Evolutionary conservation across 1,140 invertebrate species (phyloP), one percentile per base, ranked within the genome.

Genomic region (Callitettix versicolor): DNA sequence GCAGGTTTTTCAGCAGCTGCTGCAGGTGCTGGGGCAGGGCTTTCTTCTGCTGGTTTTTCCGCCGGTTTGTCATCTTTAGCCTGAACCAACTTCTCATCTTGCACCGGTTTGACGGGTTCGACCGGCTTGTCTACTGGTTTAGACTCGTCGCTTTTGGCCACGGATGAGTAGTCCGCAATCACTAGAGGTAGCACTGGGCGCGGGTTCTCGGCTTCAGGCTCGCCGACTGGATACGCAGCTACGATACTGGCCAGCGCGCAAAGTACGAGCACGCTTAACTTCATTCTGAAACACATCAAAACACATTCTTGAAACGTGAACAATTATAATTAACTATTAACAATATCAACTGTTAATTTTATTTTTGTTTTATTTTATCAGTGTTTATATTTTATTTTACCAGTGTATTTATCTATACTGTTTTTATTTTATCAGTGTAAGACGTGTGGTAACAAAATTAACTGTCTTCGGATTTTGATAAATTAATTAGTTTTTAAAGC

Each of bases 221-320:
- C 58, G 9, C 49, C 49, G 1, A 56, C 55, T 1, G 47, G 69
- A 49, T 67, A 68, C 1, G 69, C 63, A 44, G 68, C 60, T 9
- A 62, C 63, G 12, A 64, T 60, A 21, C 61, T 69, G 24, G 66
- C 57, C 36, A 72, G 42, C 22, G 68, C 55, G 21, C 63, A 46
- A 18, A 67, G 46, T 44, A 66, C 57, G 33, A 69, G 38, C 36
- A 70, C 47, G 14, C 67, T 53, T 9, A 30, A 30, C 62, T 71
- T 72, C 71, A 72, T 72, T 64, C 68, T 69, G 63, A 40, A 67
- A 68, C 11, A 62, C 3, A n/a, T n/a, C n/a, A n/a, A n/a, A n/a
- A n/a, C n/a, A n/a, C n/a, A n/a, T n/a, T n/a, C n/a, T n/a, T n/a
- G n/a, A n/a, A n/a, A n/a, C n/a, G n/a, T n/a, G n/a, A n/a, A n/a